Evolutionary conservation across 1,140 invertebrate genomes (phyloP).

Genomic region (Papilio helenus): DNA sequence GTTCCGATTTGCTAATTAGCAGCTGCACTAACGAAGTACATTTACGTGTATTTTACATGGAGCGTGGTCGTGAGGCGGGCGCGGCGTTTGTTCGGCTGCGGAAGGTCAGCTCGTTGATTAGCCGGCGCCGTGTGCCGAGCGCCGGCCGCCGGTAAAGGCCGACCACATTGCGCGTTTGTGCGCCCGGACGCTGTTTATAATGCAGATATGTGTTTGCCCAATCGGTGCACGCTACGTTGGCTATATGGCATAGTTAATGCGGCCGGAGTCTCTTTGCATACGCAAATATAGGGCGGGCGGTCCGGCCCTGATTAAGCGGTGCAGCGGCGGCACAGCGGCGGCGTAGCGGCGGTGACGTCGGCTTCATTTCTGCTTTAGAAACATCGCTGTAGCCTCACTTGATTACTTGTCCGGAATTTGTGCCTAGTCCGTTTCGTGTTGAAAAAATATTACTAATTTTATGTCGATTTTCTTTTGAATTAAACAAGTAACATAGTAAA

Average conservation of each 20-base stretch:
- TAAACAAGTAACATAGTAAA: neutral
- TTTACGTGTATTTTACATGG: slow-evolving; percentile 47
- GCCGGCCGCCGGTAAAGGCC: slow-evolving; percentile 78
- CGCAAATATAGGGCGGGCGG: slow-evolving; percentile 81
- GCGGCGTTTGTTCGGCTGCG: slow-evolving; percentile 72
- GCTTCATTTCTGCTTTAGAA: slow-evolving; percentile 73
- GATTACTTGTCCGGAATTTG: slow-evolving; percentile 64
- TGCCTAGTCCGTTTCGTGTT: neutral
- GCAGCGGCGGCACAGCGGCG: slow-evolving; percentile 65
- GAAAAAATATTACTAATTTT: slow-evolving; percentile 6
- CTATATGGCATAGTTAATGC: slow-evolving; percentile 83
- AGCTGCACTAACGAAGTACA: slow-evolving; percentile 36
- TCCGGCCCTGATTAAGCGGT: slow-evolving; percentile 79
- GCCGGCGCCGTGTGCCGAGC: slow-evolving; percentile 53
- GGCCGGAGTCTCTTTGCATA: slow-evolving; percentile 82
- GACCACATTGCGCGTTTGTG: slow-evolving; percentile 82
- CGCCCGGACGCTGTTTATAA: slow-evolving; percentile 82
- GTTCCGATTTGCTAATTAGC: slow-evolving; percentile 29
- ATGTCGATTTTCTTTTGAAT: slow-evolving; percentile 13
- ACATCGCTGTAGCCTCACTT: slow-evolving; percentile 59
- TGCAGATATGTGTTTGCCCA: slow-evolving; percentile 83
- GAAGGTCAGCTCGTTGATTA: slow-evolving; percentile 82
- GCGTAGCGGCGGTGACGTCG: slow-evolving; percentile 68
- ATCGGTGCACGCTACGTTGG: slow-evolving; percentile 81
- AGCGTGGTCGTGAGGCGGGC: slow-evolving; percentile 60